A percentile compares a stretch with the other conserved stretches of the same genome.
phyloP scores from a whole-genome alignment of 2,113 vertebrate species.

The Raja brachyura region DNA sequence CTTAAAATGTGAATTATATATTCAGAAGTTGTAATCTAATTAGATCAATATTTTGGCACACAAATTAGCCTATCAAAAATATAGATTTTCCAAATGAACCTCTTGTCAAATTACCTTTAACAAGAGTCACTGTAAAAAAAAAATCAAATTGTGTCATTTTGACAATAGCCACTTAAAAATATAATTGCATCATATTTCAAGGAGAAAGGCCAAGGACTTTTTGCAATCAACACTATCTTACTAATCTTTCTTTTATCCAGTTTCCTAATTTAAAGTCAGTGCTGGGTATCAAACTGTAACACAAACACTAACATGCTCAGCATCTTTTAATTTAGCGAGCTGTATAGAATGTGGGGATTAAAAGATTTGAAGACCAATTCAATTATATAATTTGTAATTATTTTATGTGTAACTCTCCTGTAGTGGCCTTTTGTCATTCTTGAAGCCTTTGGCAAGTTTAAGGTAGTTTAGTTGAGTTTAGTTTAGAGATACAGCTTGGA shows the following conservation, averaged over 20 bases:
- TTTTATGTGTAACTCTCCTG: not conserved
- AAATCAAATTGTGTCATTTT: not conserved
- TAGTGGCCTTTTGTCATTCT: not conserved
- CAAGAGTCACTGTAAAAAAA: not conserved
- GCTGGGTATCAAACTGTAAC: slow-evolving; percentile 25
- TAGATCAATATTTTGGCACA: not conserved
- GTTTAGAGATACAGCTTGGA: no score
- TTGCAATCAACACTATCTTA: slow-evolving; percentile 16
- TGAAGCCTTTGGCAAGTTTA: not conserved
- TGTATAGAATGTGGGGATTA: not conserved
- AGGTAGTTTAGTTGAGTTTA: no score
- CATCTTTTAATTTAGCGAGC: slow-evolving; percentile 18
- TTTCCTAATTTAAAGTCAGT: slow-evolving; percentile 37
- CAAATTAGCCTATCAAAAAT: not conserved
- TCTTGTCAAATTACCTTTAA: not conserved
- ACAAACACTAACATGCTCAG: not conserved
- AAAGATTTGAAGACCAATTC: not conserved
- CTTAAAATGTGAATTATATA: not conserved
- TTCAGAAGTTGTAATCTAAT: not conserved
- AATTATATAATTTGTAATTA: not conserved
- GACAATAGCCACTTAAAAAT: not conserved
- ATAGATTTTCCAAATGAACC: not conserved
- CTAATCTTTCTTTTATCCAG: slow-evolving; percentile 8
- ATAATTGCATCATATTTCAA: not conserved
- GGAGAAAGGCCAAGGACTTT: slow-evolving; percentile 20